Base-by-base conservation (phyloP, 2,888 invertebrate species). In the Volucella inanis region DNA sequence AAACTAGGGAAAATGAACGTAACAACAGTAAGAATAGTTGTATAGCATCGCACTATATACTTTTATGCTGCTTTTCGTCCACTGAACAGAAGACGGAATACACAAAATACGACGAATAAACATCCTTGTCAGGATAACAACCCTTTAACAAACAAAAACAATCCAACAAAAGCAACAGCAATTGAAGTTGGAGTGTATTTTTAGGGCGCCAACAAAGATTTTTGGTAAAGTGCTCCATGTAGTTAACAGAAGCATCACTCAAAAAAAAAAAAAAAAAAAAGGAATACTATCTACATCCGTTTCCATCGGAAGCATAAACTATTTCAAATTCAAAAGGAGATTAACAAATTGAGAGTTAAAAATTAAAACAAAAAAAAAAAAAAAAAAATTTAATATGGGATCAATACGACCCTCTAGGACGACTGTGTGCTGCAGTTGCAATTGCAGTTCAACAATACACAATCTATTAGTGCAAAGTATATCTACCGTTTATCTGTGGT, bases 401-500 rank as follows among this genome's bases (percentile, higher is more conserved):
- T 81, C 72, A 45, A 81, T 77, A 68, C 71, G 85, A 81, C 72
- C 85, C 81, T 77, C 76, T 38, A 85, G 85, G 67, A 85, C 85
- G 31, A 76, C 62, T 15, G 50, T 71, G 61, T 81, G 74, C 65
- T 74, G 82, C 70, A 74, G 61, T 70, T 75, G 82, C 70, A 74
- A 55, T 70, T 75, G 68, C 82, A 87, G 77, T 54, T 83, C 78
- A 74, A 71, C 87, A 76, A 87, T 84, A 86, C 87, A 81, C 62
- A 77, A 78, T 62, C 57, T 80, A 64, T 80, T 84, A 85, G 83
- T 88, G 83, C 87, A 88, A 88, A 87, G 88, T 57, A 87, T 88
- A 81, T 88, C 89, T 85, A 89, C 89, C 65, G 82, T 89, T 45
- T 89, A 90, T 85, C 86, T 89, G 74, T 89, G 90, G 88, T 91